phyloP scores from a whole-genome alignment of 2,113 vertebrate species.

The Ginglymostoma cirratum region DNA sequence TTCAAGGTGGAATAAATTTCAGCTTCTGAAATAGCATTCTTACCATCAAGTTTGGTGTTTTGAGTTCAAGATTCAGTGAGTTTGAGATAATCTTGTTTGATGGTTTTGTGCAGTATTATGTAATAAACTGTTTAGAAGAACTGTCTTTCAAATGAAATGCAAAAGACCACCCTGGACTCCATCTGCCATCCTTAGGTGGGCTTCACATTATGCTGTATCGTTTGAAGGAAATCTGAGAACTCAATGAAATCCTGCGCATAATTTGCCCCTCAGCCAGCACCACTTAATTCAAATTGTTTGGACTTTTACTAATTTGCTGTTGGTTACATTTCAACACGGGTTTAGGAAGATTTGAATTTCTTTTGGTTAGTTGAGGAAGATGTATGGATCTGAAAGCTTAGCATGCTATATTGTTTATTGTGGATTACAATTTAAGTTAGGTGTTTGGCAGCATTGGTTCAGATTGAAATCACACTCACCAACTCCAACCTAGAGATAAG shows the following conservation, averaged over 20 bases:
- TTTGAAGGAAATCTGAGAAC: not conserved
- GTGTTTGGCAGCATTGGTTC: not conserved
- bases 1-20: not conserved
- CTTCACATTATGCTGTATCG: not conserved
- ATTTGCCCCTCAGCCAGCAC: not conserved
- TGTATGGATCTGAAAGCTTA: not conserved
- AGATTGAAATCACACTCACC: not conserved
- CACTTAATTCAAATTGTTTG: not conserved
- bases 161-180: no score
- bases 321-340: not conserved
- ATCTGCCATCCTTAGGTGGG: not conserved
- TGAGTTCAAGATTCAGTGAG: not conserved
- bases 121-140: not conserved
- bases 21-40: not conserved
- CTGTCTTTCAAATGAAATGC: no score
- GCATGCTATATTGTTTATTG: not conserved
- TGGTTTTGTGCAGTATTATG: not conserved
- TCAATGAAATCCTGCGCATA: not conserved
- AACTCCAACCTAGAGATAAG: not conserved
- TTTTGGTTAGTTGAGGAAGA: not conserved
- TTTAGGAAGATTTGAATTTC: not conserved
- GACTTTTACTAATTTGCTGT: not conserved
- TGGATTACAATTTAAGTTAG: not conserved
- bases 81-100: not conserved
- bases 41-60: not conserved